A percentile compares a stretch with the other conserved stretches of the same genome.
phyloP scores from a whole-genome alignment of 2,797 vertebrate genomes.

The Lepus oiostolus region DNA sequence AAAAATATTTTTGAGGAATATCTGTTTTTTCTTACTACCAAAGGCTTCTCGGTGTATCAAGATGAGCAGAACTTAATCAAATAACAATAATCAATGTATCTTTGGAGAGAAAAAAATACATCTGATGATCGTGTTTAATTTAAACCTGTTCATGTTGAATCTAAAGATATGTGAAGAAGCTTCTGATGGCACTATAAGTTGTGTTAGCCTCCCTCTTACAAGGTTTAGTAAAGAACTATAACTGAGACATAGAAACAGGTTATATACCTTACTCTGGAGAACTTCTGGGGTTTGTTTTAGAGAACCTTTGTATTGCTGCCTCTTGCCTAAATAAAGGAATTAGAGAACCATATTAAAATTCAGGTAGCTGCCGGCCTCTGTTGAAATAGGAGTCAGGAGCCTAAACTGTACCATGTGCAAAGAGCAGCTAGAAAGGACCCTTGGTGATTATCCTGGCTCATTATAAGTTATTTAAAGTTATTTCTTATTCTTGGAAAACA shows the following conservation, averaged over 20 bases:
- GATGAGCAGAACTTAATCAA: neutral
- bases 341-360: neutral
- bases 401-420: neutral
- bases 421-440: neutral
- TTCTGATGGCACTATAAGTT: neutral
- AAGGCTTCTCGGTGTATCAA: neutral
- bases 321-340: neutral
- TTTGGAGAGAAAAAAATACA: neutral
- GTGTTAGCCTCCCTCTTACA: neutral
- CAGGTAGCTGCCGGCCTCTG: neutral
- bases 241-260: neutral
- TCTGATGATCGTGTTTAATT: neutral
- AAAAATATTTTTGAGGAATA: neutral
- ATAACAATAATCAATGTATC: neutral
- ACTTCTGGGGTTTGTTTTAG: neutral
- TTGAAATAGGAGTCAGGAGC: neutral
- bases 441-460: neutral
- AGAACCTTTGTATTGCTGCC: neutral
- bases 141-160: neutral
- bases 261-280: neutral
- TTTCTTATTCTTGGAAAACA: slow-evolving; percentile 22
- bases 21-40: neutral
- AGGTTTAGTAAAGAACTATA: neutral
- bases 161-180: neutral
- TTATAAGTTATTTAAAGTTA: slow-evolving; percentile 5